Base-by-base conservation (phyloP, 2,888 invertebrate genomes). In the Schizaphis graminum region DNA sequence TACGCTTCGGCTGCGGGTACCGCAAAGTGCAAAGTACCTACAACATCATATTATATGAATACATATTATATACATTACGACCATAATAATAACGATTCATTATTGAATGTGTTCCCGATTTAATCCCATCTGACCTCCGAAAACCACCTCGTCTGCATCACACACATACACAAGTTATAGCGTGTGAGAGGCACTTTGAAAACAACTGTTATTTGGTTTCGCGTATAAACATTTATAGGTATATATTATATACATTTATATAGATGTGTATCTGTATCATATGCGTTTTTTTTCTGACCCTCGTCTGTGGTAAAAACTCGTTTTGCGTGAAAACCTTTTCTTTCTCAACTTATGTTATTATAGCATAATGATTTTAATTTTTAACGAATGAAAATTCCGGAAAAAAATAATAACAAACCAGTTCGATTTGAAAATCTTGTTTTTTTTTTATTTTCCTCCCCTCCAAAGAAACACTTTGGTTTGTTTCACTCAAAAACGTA, bases 121-220 rank as follows among this genome's bases (percentile, higher is more conserved):
- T 67, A 47, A 90, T 90, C 67, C 53, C 41, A 41, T 56, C 53
- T 35, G 16, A 56, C 28, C 53, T 41, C 44, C 44, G 44, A 8
- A n/a, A 35, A n/a, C 4, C 89, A 89, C 44, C 44, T 41, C 8
- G 7, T 26, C 5, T 49, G 5, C 47, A 16, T 77, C 7, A 21
- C 77, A 21, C 21, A 35, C 21, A n/a, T 16, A 67, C 7, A 35
- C 7, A 21, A 77, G 5, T 49, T 8, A 44, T 41, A 10, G 67
- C 67, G 67, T 35, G 90, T 24, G 49, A 84, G 28, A 84, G 53
- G 53, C 21, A 56, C 53, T 57, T 56, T 85, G 56, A n/a, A 91
- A 91, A 91, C 91, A 91, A 85, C 91, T 44, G 91, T 91, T 91
- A 91, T 56, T 91, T 24, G 85, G 85, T 91, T 53, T 91, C 77